These are phyloP conservation scores for Lagopus muta DNA, from an alignment of 2,113 vertebrate genomes.

Conservation along the genomic window DNA sequence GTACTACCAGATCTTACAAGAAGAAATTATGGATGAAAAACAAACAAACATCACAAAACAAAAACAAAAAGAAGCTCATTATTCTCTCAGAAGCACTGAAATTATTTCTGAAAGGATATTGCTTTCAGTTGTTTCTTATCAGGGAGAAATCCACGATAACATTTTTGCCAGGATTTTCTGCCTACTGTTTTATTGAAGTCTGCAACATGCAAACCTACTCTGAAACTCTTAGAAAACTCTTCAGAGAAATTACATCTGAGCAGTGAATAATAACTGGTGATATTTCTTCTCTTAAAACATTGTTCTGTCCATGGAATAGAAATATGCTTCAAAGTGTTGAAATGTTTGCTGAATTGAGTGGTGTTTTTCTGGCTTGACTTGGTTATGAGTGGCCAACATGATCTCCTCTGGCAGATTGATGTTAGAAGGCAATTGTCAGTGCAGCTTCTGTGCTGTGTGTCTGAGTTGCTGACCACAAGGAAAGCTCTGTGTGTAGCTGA, in stretches of 20 bases:
- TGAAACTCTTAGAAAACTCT: background rate
- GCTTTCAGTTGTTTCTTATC: background rate
- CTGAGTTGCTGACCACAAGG: background rate
- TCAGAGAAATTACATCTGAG: background rate
- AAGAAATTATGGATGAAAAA: background rate
- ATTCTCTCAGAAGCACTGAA: background rate
- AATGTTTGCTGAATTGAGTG: background rate
- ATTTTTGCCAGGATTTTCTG: background rate
- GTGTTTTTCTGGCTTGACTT: background rate
- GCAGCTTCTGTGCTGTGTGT: background rate
- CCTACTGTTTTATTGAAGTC: background rate
- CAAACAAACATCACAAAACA: background rate
- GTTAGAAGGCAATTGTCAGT: background rate
- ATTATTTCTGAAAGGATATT: background rate
- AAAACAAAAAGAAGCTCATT: background rate
- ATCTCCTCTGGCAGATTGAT: background rate
- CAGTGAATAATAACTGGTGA: background rate
- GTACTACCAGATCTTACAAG: background rate
- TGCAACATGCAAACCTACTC: background rate
- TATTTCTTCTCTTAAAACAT: background rate
- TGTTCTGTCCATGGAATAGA: background rate
- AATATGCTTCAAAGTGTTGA: background rate
- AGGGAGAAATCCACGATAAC: background rate
- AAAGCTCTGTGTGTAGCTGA: background rate
- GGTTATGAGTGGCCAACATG: background rate